Conservation (phyloP, 30 jellyfish, hydroid and myxozoan genomes). For the Catostylus mosaicus region DNA sequence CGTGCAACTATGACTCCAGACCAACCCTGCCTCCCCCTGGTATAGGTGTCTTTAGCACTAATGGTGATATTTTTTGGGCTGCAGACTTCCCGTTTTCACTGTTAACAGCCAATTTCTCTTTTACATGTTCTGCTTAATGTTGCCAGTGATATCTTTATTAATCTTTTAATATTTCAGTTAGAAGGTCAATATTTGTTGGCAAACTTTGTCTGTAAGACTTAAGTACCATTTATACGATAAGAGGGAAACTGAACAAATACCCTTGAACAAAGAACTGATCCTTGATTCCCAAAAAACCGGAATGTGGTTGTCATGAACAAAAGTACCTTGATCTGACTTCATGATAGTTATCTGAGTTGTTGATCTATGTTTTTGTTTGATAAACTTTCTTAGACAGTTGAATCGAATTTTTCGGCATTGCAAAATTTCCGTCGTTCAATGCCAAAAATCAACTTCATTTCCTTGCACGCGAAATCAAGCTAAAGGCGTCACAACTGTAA, state of each 20-base stretch:
- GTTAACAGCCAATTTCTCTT: too few species aligned
- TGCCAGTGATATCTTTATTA: background rate
- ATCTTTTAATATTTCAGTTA: background rate
- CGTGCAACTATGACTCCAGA: too few species aligned
- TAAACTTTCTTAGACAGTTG: constrained; percentile 4
- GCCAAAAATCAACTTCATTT: constrained; percentile 18
- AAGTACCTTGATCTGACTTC: background rate
- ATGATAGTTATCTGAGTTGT: constrained; percentile 4
- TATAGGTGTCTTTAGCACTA: too few species aligned
- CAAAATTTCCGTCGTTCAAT: constrained; percentile 17
- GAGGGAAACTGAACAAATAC: background rate
- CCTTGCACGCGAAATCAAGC: constrained; percentile 40
- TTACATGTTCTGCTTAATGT: too few species aligned
- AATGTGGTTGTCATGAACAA: constrained; percentile 1
- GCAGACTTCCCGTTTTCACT: too few species aligned
- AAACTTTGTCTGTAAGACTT: background rate
- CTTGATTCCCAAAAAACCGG: constrained; percentile 12
- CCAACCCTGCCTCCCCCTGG: too few species aligned
- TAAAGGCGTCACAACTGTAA: background rate
- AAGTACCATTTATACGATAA: background rate
- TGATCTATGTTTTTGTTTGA: constrained; percentile 26
- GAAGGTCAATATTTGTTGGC: background rate
- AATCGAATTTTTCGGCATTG: constrained; percentile 38
- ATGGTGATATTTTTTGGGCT: too few species aligned
- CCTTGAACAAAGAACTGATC: background rate